Percentiles rank a stretch among this genome's conserved stretches.
Conservation (phyloP, 2,797 vertebrate genomes). For the Huso huso region DNA sequence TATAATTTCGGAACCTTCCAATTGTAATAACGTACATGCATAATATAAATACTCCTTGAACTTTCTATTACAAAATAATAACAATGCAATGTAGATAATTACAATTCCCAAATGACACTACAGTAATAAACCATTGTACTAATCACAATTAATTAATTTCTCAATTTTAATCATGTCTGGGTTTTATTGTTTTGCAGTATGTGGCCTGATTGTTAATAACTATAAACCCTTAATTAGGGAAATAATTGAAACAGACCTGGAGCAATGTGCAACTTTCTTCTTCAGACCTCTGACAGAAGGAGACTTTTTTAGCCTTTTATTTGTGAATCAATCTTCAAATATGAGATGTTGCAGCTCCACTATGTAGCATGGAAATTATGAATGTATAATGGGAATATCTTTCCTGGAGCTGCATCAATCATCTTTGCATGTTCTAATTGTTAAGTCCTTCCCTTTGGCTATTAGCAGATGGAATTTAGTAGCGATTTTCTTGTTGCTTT, state of each 20-base stretch:
- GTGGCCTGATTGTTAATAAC: slow-evolving; percentile 33
- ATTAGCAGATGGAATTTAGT: background rate
- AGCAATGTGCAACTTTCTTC: slow-evolving; percentile 29
- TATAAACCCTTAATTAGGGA: slow-evolving; percentile 33
- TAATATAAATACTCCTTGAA: too few relatives aligned
- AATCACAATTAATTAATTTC: too few relatives aligned
- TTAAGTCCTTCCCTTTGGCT: background rate
- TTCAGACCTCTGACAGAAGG: background rate
- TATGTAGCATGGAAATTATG: background rate
- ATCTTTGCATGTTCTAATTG: slow-evolving; percentile 1
- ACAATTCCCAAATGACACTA: too few relatives aligned
- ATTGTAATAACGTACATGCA: too few relatives aligned
- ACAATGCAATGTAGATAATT: too few relatives aligned
- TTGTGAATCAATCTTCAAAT: background rate
- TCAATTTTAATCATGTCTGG: too few relatives aligned
- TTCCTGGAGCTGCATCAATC: background rate
- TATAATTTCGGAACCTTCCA: too few relatives aligned
- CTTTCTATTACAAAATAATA: too few relatives aligned
- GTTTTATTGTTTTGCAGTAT: background rate
- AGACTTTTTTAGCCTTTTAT: background rate
- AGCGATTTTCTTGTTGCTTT: background rate
- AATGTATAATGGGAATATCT: background rate
- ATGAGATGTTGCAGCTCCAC: background rate
- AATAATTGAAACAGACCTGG: slow-evolving; percentile 10
- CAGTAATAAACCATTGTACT: too few relatives aligned